Conservation (phyloP, 1,140 invertebrate species). For the Drosophila chauvacae region DNA sequence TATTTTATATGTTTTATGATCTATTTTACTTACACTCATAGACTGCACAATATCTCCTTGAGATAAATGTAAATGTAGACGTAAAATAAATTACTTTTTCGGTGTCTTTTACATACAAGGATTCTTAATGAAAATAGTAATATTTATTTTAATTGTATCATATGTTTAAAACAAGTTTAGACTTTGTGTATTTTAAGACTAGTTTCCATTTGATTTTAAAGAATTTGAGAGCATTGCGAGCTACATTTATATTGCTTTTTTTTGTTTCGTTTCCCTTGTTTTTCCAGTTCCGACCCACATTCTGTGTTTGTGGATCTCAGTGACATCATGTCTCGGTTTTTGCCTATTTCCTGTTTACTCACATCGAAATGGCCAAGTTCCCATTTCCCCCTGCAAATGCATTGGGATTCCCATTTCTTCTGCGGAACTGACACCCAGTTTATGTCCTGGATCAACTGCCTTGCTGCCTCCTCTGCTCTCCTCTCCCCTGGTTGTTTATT, state of each 20-base stretch:
- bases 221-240: conserved; percentile 2
- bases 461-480: background rate
- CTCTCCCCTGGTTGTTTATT: conserved; percentile 37
- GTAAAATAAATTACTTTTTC: background rate
- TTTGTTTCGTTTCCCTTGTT: conserved; percentile 27
- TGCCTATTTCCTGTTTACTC: conserved; percentile 49
- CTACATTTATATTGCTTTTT: conserved; percentile 21
- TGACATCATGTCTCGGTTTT: conserved; percentile 27
- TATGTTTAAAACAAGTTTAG: background rate
- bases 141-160: background rate
- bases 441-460: conserved; percentile 43
- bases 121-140: background rate
- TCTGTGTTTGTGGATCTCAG: background rate
- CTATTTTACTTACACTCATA: too few species aligned
- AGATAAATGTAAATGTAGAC: background rate
- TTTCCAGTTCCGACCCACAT: conserved; percentile 18
- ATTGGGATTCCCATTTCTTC: conserved; percentile 42
- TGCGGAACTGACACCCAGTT: conserved; percentile 42
- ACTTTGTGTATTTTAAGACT: background rate
- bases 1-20: background rate
- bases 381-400: conserved; percentile 6
- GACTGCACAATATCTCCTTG: too few species aligned
- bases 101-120: background rate
- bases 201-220: background rate
- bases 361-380: conserved; percentile 22